Evolutionary conservation across 2,797 vertebrate species (phyloP), one percentile per base, ranked within the genome.

Genomic region (Rhinoraja longicauda): DNA sequence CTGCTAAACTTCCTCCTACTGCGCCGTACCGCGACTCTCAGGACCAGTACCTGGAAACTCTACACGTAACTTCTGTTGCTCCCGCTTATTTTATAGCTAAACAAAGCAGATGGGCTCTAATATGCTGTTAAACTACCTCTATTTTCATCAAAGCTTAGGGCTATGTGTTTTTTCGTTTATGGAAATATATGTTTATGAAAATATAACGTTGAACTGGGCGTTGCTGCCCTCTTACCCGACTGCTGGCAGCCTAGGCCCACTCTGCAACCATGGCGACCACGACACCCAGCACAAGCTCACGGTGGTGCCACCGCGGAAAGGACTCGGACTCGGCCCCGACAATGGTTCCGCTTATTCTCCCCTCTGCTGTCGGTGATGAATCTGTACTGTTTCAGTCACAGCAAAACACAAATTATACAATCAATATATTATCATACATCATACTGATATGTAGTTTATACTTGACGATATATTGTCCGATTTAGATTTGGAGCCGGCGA

Each of bases 401-500:
- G 15, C 12, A 62, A 13, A 13, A 57, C 8, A 4, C 24, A 57
- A 82, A 82, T 45, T 45, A 45, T 45, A 45, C 45, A 45, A 45
- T 2, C 45, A 45, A 45, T 45, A 45, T 45, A 45, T 86, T 59
- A 29, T 88, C 29, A n/a, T n/a, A n/a, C 29, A 15, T 32, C 19
- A 36, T 2, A 70, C 32, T 39, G 9, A 67, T n/a, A n/a, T 12
- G n/a, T 1, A 10, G n/a, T 1, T 59, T 45, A 81, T 45, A 26
- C 53, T 8, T 57, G 79, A 12, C 59, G 90, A 94, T 45, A 45
- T 45, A 45, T 88, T 94, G 93, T 93, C 93, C 15, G 32, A 0
- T 70, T 94, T 93, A 93, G 94, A 92, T 93, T 93, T 45, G 45
- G 45, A 24, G 21, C 70, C 70, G 21, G 70, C 17, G 19, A 24